Evolutionary conservation across 1,140 invertebrate genomes (phyloP).

Genomic region (Plutomurus gul): DNA sequence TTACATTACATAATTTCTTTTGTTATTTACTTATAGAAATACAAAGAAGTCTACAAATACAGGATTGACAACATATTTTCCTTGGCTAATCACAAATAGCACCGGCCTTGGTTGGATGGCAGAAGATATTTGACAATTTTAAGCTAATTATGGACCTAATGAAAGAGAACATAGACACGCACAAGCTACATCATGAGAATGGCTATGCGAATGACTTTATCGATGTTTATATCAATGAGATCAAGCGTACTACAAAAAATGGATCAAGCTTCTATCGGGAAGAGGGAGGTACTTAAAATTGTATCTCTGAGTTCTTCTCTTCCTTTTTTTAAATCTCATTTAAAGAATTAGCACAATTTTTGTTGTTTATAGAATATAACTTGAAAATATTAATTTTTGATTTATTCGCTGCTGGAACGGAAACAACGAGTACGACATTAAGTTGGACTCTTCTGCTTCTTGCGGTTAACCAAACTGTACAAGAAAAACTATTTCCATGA

Average conservation of each 20-base stretch:
- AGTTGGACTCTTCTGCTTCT: conserved; percentile 74
- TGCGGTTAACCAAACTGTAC: conserved; percentile 68
- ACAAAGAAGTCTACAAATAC: not conserved
- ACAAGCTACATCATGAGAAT: not conserved
- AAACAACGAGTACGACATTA: conserved; percentile 73
- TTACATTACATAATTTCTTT: not conserved
- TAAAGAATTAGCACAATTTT: not conserved
- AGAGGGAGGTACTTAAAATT: not conserved
- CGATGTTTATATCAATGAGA: conserved; percentile 37
- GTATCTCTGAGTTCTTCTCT: not conserved
- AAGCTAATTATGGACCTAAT: not conserved
- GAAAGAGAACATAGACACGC: not conserved
- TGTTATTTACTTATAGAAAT: not conserved
- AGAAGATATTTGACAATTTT: not conserved
- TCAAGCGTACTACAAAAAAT: conserved; percentile 23
- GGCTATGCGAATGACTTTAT: conserved; percentile 31
- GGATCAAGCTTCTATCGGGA: conserved; percentile 22
- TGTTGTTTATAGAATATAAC: not conserved
- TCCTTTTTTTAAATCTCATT: not conserved
- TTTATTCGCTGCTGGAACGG: conserved; percentile 48
- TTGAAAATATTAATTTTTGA: conserved; percentile 17
- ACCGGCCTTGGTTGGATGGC: not conserved
- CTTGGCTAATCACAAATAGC: not conserved
- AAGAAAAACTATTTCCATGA: conserved; percentile 69
- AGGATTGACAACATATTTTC: not conserved